These are phyloP conservation scores for Aleiodes sp. DNA, from an alignment of 1,140 invertebrate genomes.

Conservation along the genomic window DNA sequence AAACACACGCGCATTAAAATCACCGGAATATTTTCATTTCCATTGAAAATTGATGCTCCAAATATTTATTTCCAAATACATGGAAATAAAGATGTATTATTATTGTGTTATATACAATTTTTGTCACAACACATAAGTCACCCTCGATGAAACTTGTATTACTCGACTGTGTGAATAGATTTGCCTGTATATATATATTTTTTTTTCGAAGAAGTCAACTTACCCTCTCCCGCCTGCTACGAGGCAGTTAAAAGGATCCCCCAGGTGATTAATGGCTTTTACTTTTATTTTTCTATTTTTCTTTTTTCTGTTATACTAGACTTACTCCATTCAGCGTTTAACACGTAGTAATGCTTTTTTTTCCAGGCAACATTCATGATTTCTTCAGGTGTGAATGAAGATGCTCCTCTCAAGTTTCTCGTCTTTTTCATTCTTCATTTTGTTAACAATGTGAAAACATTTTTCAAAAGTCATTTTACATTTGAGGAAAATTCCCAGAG, in stretches of 20 bases:
- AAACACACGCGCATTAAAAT: slow-evolving; percentile 43
- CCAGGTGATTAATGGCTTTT: slow-evolving; percentile 7
- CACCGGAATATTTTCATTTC: neutral
- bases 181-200: neutral
- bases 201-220: neutral
- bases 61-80: slow-evolving; percentile 3
- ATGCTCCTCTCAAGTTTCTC: neutral
- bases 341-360: slow-evolving; percentile 10
- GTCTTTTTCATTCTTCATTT: neutral
- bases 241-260: neutral
- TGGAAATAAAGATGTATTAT: slow-evolving; percentile 7
- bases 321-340: slow-evolving; percentile 8
- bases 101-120: neutral
- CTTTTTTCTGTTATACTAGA: slow-evolving; percentile 7
- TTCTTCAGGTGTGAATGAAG: neutral
- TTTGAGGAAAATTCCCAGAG: neutral
- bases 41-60: neutral
- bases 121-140: slow-evolving; percentile 16
- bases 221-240: neutral
- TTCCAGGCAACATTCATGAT: neutral
- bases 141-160: neutral
- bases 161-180: neutral
- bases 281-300: neutral
- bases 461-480: neutral
- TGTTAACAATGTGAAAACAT: neutral